Base-by-base conservation (phyloP, 2,113 vertebrate species). In the Rhinolophus sinicus region DNA sequence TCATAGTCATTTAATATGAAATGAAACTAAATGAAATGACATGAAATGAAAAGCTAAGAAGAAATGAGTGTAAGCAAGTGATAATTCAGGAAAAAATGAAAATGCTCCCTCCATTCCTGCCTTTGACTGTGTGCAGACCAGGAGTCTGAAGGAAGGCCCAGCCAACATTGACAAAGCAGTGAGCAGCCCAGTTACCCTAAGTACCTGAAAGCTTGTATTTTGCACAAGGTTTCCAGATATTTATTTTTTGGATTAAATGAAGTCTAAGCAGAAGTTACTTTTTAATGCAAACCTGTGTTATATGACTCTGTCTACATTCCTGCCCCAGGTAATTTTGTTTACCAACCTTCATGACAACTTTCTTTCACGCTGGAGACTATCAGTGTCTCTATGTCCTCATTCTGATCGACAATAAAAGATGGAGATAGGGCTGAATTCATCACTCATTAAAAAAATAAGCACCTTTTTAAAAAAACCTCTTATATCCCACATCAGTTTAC, bases 241-340 rank as follows among this genome's bases (percentile, higher is more conserved):
- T 87, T 24, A 30, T 54, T 62, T 69, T 91, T 81, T 60, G 26
- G 12, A 89, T 76, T 35, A 64, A 77, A 81, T 65, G 11, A 10
- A 14, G 15, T 90, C 47, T 81, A 85, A 89, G 8, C 28, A 52
- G 15, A 86, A 78, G 62, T 47, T 35, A 90, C 60, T 93, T 77
- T 93, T 89, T 62, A 69, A 90, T 1, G 8, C 26, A 40, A 67
- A 65, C 21, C 18, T 88, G 70, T 84, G 33, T 38, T 52, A 24
- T 26, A 5, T 44, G 50, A 47, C 35, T 22, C 21, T 65, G 10
- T 50, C 70, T 90, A 83, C 52, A 58, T 67, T 80, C 28, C 15
- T 72, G 40, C 9, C n/a, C 30, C 16, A 7, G 35, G 9, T 22
- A 30, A 54, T 65, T 88, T 73, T 86, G 14, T 86, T 86, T 64